Base-by-base conservation (phyloP, 2,888 invertebrate genomes). In the Aspidapion aeneum region DNA sequence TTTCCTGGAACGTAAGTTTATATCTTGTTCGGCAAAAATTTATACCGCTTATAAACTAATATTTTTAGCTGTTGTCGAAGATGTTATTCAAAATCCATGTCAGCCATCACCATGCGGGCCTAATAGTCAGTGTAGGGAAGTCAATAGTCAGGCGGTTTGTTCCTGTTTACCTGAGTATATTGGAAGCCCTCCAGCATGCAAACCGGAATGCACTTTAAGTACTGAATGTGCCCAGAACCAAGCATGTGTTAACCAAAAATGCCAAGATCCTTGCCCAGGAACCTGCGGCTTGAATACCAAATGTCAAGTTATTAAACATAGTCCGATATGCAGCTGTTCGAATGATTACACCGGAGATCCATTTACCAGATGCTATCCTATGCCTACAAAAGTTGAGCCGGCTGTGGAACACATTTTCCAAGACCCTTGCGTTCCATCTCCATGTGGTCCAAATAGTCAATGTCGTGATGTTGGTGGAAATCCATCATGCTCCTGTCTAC, bases 371-470 rank as follows among this genome's bases (percentile, higher is more conserved):
- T 88, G 87, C 76, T 80, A 79, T 66, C 77, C 76, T 1, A 75
- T 79, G 68, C 82, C 82, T 62, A 64, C 68, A 62, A 68, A 69
- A 64, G 65, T 67, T 63, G 74, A 76, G 48, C 65, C 72, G 49
- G 74, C 73, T 64, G 73, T 66, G 58, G 21, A 55, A 54, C 60
- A 64, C 35, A 58, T 63, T 50, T 73, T 77, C 57, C 84, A 82
- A 51, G 86, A 90, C 79, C 90, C 91, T 57, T 93, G 93, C 75
- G 75, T 86, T 59, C 91, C 91, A 20, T 89, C 90, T 48, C 91
- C 92, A 1, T 93, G 93, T 76, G 93, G 93, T 21, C 86, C 88
- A 18, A 89, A 90, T 75, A 87, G 92, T 16, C 84, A 90, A 74
- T 94, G 93, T 74, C 84, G 87, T 63, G 86, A 88, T 70, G 80